phyloP scores from a whole-genome alignment of 2,113 vertebrate genomes.

The Myiopsitta monachus region DNA sequence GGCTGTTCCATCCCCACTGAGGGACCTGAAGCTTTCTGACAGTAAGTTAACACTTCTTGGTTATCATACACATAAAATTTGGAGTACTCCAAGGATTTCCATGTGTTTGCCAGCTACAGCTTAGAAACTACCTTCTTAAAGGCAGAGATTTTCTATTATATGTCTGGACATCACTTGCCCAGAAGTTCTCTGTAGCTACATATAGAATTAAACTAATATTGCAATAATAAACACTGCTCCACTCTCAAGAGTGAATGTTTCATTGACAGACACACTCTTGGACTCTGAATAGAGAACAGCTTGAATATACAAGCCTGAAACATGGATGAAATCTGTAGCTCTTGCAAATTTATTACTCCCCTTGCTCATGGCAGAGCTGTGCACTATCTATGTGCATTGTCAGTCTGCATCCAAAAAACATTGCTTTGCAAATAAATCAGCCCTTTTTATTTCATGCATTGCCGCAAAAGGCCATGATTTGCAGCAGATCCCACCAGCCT shows the following conservation, averaged over 20 bases:
- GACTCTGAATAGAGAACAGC: neutral
- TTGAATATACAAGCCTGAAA: neutral
- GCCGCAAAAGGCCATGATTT: neutral
- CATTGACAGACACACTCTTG: neutral
- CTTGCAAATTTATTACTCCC: neutral
- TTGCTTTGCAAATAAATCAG: neutral
- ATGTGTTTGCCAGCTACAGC: neutral
- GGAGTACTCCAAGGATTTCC: neutral
- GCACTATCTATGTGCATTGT: neutral
- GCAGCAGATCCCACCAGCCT: neutral
- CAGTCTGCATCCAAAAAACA: neutral
- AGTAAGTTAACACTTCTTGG: neutral
- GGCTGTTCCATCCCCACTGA: neutral
- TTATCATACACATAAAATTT: neutral
- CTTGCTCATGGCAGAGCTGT: neutral
- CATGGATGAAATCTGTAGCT: neutral
- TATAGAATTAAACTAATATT: neutral
- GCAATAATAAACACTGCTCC: neutral
- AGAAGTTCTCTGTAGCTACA: neutral
- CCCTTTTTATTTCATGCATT: neutral
- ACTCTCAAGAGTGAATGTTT: neutral
- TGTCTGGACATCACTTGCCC: neutral
- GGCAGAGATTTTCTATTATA: neutral
- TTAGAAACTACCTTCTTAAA: neutral
- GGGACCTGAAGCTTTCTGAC: neutral